Conservation (phyloP, 2,113 vertebrate genomes). For the Colossoma macropomum region DNA sequence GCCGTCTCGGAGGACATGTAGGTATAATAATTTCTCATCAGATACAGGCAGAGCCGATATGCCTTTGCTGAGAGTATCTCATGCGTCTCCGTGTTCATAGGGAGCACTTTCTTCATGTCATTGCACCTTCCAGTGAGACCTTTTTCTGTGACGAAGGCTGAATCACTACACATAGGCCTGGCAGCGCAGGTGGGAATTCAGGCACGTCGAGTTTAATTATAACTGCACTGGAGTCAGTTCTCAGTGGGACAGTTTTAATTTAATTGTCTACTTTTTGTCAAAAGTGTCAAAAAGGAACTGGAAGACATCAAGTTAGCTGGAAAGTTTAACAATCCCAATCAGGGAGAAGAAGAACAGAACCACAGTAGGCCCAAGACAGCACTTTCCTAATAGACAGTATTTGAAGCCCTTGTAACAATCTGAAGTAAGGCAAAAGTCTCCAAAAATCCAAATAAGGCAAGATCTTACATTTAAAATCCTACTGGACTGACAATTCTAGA, state of each 20-base stretch:
- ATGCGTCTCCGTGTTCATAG: neutral
- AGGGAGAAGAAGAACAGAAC: neutral
- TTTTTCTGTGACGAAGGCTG: conserved; percentile 5
- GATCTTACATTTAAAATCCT: neutral
- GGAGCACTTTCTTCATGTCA: conserved; percentile 5
- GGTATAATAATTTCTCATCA: conserved; percentile 8
- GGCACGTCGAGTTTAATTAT: conserved; percentile 41
- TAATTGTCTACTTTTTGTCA: conserved; percentile 32
- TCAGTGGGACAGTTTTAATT: conserved; percentile 29
- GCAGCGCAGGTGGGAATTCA: conserved; percentile 5
- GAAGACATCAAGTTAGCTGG: conserved; percentile 12
- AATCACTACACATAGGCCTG: conserved; percentile 1
- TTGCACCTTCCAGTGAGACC: conserved; percentile 6
- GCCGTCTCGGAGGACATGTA: neutral
- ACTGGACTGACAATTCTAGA: neutral
- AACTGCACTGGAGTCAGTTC: conserved; percentile 39
- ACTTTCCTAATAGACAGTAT: neutral
- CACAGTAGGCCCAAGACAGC: neutral
- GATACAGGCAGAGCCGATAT: neutral
- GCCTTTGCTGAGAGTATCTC: neutral
- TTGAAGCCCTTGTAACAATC: neutral
- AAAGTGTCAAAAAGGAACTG: conserved; percentile 3
- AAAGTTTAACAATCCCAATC: neutral
- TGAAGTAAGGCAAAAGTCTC: neutral
- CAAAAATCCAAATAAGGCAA: neutral